Percentiles rank a stretch among this genome's conserved stretches.
phyloP scores from a whole-genome alignment of 2,888 invertebrate genomes.

The Eupithecia inturbata region DNA sequence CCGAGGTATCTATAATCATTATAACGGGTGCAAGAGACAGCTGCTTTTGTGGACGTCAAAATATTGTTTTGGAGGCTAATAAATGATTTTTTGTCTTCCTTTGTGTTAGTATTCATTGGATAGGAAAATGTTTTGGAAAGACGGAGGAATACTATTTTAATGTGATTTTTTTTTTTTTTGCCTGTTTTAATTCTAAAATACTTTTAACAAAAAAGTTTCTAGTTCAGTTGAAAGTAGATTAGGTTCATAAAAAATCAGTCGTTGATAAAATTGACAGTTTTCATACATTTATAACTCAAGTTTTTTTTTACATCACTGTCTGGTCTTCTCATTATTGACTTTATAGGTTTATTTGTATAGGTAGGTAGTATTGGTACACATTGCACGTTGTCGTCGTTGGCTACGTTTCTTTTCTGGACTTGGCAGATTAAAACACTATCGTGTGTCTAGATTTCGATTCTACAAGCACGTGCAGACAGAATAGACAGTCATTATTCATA shows the following conservation, averaged over 20 bases:
- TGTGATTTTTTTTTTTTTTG: background rate
- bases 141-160: background rate
- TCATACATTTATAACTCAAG: too few relatives aligned
- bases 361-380: too few relatives aligned
- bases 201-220: too few relatives aligned
- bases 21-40: conserved; percentile 13
- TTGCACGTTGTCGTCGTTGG: background rate
- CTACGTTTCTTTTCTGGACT: background rate
- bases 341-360: too few relatives aligned
- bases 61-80: conserved; percentile 51
- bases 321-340: too few relatives aligned
- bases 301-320: too few relatives aligned
- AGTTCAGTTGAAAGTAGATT: too few relatives aligned
- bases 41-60: conserved; percentile 49
- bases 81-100: conserved; percentile 23
- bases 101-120: background rate
- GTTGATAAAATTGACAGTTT: too few relatives aligned
- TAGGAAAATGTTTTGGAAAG: background rate
- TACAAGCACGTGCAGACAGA: conserved; percentile 8
- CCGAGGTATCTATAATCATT: conserved; percentile 45
- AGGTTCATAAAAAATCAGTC: too few relatives aligned
- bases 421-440: background rate
- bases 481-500: conserved; percentile 4
- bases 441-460: background rate
- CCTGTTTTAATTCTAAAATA: too few relatives aligned